phyloP scores from a whole-genome alignment of 1,140 invertebrate genomes.

The Eubasilissa regina region DNA sequence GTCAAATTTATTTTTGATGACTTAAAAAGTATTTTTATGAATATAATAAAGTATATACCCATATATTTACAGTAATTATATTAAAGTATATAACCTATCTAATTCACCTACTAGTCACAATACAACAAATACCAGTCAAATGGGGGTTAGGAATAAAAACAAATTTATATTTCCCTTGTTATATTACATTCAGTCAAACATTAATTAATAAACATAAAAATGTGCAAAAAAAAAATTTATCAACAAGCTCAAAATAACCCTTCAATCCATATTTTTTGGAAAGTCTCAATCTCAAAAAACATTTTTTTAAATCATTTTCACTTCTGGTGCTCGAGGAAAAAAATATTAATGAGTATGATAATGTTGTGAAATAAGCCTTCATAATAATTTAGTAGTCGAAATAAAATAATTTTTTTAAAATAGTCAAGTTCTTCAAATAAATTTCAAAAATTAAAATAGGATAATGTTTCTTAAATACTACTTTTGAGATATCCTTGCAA shows the following conservation, averaged over 20 bases:
- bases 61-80: conserved; percentile 9
- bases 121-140: conserved; percentile 20
- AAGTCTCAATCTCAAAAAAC: no score
- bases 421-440: no score
- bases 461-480: not conserved
- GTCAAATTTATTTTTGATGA: not conserved
- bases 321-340: not conserved
- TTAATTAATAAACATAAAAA: conserved; percentile 11
- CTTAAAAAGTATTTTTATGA: not conserved
- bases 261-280: no score
- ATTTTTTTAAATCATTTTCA: no score
- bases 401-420: no score
- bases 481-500: not conserved
- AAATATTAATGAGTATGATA: not conserved
- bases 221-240: no score
- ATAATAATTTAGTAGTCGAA: not conserved
- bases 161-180: not conserved
- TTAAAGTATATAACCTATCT: not conserved
- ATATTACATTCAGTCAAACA: conserved; percentile 22
- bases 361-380: no score
- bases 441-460: not conserved
- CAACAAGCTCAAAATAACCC: not conserved
- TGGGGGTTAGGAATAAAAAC: not conserved
- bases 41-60: not conserved
- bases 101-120: conserved; percentile 2